Evolutionary conservation across 1,140 invertebrate species (phyloP).

Genomic region (Notospermus geniculatus): DNA sequence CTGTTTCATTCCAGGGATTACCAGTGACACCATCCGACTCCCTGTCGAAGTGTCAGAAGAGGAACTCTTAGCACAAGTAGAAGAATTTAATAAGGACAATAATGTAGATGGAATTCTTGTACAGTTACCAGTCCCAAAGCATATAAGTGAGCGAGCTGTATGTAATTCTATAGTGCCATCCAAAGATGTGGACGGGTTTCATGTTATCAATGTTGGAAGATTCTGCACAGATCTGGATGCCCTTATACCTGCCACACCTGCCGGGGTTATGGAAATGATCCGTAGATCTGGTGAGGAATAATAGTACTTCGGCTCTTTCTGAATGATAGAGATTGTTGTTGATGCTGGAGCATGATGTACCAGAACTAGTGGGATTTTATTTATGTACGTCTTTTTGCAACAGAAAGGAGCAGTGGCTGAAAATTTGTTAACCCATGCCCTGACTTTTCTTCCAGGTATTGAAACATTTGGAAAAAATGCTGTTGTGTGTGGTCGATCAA

Average conservation of each 20-base stretch:
- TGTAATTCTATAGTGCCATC: slow-evolving; percentile 75
- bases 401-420: background rate
- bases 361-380: background rate
- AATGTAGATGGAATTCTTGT: slow-evolving; percentile 80
- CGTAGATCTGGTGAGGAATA: slow-evolving; percentile 56
- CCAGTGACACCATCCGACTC: slow-evolving; percentile 64
- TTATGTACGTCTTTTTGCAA: background rate
- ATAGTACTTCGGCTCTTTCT: no score
- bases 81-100: slow-evolving; percentile 68
- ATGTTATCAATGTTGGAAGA: slow-evolving; percentile 56
- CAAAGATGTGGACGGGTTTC: slow-evolving; percentile 91
- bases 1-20: slow-evolving; percentile 57
- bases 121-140: slow-evolving; percentile 76
- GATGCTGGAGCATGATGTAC: no score
- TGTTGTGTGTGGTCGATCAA: slow-evolving; percentile 83
- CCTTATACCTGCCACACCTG: slow-evolving; percentile 82
- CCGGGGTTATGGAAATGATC: slow-evolving; percentile 76
- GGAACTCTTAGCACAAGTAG: slow-evolving; percentile 66
- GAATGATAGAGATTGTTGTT: no score
- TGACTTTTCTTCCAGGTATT: slow-evolving; percentile 65
- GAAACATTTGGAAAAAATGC: slow-evolving; percentile 80
- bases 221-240: slow-evolving; percentile 71
- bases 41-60: slow-evolving; percentile 63
- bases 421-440: no score
- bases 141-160: slow-evolving; percentile 66